These are phyloP conservation scores for Lasioglossum vierecki DNA, from an alignment of 2,888 invertebrate species.

Conservation along the genomic window DNA sequence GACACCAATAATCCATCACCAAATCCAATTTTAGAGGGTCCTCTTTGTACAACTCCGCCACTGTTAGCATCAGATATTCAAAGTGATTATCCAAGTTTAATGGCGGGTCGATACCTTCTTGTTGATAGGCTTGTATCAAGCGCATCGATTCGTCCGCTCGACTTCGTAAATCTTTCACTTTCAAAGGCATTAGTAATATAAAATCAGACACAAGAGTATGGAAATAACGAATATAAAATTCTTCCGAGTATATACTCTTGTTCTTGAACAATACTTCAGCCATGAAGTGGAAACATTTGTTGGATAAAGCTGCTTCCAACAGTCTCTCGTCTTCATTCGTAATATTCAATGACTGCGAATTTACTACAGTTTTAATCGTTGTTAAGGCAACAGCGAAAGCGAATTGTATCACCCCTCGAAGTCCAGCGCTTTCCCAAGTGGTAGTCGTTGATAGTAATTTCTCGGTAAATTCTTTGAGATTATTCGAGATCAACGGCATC, in stretches of 20 bases:
- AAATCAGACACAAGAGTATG: slow-evolving; percentile 96
- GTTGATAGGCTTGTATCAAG: slow-evolving; percentile 89
- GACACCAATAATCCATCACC: slow-evolving; percentile 93
- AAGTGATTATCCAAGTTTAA: slow-evolving; percentile 91
- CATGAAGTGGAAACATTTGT: slow-evolving; percentile 92
- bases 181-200: slow-evolving; percentile 95
- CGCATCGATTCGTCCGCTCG: slow-evolving; percentile 95
- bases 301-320: slow-evolving; percentile 91
- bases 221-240: slow-evolving; percentile 92
- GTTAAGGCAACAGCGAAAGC: slow-evolving; percentile 89
- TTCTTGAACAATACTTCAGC: slow-evolving; percentile 90
- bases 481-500: slow-evolving; percentile 80
- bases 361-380: slow-evolving; percentile 86
- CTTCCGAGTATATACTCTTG: slow-evolving; percentile 89
- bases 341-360: slow-evolving; percentile 85
- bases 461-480: slow-evolving; percentile 86
- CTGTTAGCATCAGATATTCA: slow-evolving; percentile 91
- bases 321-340: slow-evolving; percentile 92
- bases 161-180: slow-evolving; percentile 92
- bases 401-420: slow-evolving; percentile 88
- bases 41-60: slow-evolving; percentile 91
- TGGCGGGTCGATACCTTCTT: slow-evolving; percentile 92
- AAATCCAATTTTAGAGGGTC: slow-evolving; percentile 90
- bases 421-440: slow-evolving; percentile 85
- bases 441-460: slow-evolving; percentile 84